Base-by-base conservation (phyloP, 2,888 invertebrate genomes). In the Cordylochernes scorpioides region DNA sequence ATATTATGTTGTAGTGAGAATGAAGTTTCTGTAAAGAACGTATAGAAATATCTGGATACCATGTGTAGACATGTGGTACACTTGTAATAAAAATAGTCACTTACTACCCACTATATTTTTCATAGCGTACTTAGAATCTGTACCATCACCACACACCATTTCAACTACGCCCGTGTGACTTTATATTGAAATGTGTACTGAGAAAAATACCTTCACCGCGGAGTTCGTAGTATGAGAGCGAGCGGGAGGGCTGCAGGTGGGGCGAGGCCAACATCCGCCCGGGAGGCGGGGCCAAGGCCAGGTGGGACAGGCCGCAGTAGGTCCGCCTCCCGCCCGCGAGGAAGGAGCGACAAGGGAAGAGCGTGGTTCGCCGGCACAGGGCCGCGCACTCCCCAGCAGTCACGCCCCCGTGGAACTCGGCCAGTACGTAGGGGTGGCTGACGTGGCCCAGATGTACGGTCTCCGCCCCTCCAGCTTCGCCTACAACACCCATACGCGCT, bases 291-390 rank as follows among this genome's bases (percentile, higher is more conserved):
- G 39, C 26, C 18, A 40, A 28, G 4, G 39, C 39, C 27, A 38
- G 39, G 33, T 41, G 41, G 12, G 39, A 38, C 18, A 41, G 31
- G 26, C 39, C 41, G 19, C 41, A 41, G 22, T 39, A 41, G 12
- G 34, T 30, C 19, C 15, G 16, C 10, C 28, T 33, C n/a, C 19
- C 27, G 9, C 41, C 41, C 13, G 35, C 39, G 14, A 41, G 34
- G 29, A 41, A 41, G 6, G 41, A 39, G 7, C 41, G 34, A 13
- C 41, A 41, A 3, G 38, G 41, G 24, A 41, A 41, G 13, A 34
- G 24, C 3, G 27, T 27, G 18, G 34, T 39, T 24, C 28, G 17
- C 8, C 39, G 27, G 25, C 41, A 41, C 7, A 39, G 31, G 17
- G 39, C 35, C 7, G 39, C 39, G 15, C 41, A 41, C 29, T 41